Conservation (phyloP, 1,140 invertebrate species). For the Rhynchophorus ferrugineus region DNA sequence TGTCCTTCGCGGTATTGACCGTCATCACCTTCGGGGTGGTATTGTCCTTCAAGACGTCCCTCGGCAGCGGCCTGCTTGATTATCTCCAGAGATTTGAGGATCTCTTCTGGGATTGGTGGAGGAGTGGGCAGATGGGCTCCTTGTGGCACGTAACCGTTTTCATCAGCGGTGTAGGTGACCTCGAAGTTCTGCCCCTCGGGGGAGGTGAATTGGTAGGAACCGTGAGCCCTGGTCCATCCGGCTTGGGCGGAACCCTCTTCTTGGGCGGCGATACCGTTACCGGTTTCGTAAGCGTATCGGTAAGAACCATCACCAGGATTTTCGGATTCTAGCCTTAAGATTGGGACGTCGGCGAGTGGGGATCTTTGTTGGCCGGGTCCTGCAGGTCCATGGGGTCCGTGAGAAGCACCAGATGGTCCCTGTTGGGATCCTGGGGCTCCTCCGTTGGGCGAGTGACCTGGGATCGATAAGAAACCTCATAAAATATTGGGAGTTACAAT, state of each 20-base stretch:
- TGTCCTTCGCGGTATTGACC: neutral
- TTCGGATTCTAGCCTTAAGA: slow-evolving; percentile 17
- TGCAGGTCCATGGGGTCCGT: too few relatives aligned
- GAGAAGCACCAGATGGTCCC: neutral
- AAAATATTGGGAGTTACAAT: too few relatives aligned
- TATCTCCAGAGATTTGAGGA: slow-evolving; percentile 43
- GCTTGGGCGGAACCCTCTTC: slow-evolving; percentile 28
- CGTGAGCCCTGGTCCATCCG: slow-evolving; percentile 27
- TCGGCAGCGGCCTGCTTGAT: neutral
- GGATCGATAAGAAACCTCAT: too few relatives aligned
- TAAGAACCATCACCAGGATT: slow-evolving; percentile 22
- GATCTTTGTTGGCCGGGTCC: neutral
- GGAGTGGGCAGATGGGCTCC: slow-evolving; percentile 49
- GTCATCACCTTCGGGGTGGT: neutral
- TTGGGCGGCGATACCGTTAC: slow-evolving; percentile 43
- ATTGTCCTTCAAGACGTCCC: neutral
- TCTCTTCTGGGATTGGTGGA: slow-evolving; percentile 49
- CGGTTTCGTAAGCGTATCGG: slow-evolving; percentile 44
- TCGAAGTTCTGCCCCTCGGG: slow-evolving; percentile 36
- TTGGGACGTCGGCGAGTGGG: slow-evolving; percentile 9
- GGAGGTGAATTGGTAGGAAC: slow-evolving; percentile 36
- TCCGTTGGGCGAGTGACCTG: too few relatives aligned
- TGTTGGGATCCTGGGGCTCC: too few relatives aligned
- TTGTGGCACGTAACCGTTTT: slow-evolving; percentile 55
- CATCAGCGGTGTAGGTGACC: slow-evolving; percentile 51